Evolutionary conservation across 2,797 vertebrate genomes (phyloP).

Genomic region (Epinephelus awoara): DNA sequence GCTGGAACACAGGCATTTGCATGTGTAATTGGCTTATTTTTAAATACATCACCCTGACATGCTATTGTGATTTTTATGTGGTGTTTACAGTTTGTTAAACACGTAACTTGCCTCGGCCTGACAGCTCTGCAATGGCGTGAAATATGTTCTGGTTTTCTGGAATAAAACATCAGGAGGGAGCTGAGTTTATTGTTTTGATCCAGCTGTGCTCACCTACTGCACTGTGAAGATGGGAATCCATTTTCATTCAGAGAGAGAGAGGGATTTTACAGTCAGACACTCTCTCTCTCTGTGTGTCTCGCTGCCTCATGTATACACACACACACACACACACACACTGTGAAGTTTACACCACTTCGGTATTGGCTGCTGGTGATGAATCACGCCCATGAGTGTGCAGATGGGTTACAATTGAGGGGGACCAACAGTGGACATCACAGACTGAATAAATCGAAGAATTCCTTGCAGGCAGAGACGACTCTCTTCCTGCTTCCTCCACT

Average conservation of each 20-base stretch:
- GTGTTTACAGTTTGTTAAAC: neutral
- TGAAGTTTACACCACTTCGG: constrained; percentile 51
- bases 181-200: neutral
- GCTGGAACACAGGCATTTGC: neutral
- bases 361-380: constrained; percentile 52
- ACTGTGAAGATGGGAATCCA: constrained; percentile 7
- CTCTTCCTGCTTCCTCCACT: constrained; percentile 36
- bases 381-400: constrained; percentile 52
- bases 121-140: neutral
- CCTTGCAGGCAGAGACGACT: constrained; percentile 42
- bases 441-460: constrained; percentile 64
- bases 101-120: neutral
- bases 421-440: constrained; percentile 37
- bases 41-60: neutral
- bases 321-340: constrained; percentile 7
- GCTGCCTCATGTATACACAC: neutral
- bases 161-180: constrained; percentile 6
- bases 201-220: neutral
- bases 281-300: constrained; percentile 1
- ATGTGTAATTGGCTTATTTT: neutral
- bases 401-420: constrained; percentile 46
- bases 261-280: constrained; percentile 9
- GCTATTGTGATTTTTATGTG: neutral
- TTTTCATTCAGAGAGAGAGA: constrained; percentile 40
- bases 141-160: neutral